Evolutionary conservation across 2,888 invertebrate genomes (phyloP), one percentile per base, ranked within the genome.

Genomic region (Pterobdella sp.): DNA sequence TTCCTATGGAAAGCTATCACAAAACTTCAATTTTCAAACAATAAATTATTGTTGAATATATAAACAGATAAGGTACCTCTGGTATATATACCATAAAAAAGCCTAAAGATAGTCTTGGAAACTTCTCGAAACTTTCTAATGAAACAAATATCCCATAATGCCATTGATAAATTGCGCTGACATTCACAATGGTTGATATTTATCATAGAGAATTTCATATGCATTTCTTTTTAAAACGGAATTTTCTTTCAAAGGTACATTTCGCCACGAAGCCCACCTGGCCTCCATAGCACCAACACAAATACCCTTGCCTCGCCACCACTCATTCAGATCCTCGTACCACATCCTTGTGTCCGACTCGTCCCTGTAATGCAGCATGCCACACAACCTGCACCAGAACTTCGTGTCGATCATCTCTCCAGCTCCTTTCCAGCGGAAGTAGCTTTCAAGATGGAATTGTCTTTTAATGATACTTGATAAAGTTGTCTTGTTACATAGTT

Each of bases 391-490:
- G 82, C 93, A 94, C 89, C 93, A 93, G 85, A 93, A 94, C 83
- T 89, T 93, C 32, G 96, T 96, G 85, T 97, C 94, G 80, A 96
- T 91, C 82, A 96, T 94, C 83, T 94, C 91, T 0, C 96, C 96
- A 0, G 93, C 93, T 66, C 92, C 92, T 86, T 93, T 90, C 93
- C 93, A 94, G 79, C 88, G 88, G 84, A 96, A 95, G 84, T 96
- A 96, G 36, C 71, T 71, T 60, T 3, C 1, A 36, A 7, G 1
- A 18, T 42, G 42, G 7, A 42, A 42, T 42, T 42, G 42, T 14
- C 18, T 42, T 7, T 42, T 14, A 18, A 14, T 42, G 42, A 42
- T 42, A 18, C 7, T 14, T 14, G 18, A 18, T 42, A 42, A 18
- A 42, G 42, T 7, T 42, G 42, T 42, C 10, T 7, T 42, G 18